Evolutionary conservation across 2,888 invertebrate species (phyloP).

Genomic region (Ormyrus nitidulus): DNA sequence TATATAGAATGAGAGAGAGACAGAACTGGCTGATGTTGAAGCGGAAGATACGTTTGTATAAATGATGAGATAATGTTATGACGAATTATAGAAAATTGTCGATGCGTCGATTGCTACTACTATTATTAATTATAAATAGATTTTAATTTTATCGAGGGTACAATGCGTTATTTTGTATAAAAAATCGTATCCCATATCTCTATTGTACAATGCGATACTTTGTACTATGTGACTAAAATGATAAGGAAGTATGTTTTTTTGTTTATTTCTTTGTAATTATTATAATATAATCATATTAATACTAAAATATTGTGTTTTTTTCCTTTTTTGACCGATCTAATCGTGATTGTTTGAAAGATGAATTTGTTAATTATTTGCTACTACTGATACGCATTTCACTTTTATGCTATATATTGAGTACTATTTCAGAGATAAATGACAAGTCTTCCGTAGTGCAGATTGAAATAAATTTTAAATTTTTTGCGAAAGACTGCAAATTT

Average conservation of each 20-base stretch:
- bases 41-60: slow-evolving; percentile 19
- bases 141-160: slow-evolving; percentile 54
- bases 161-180: slow-evolving; percentile 50
- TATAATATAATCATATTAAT: slow-evolving; percentile 37
- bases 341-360: slow-evolving; percentile 40
- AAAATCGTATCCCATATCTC: slow-evolving; percentile 53
- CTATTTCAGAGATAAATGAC: slow-evolving; percentile 44
- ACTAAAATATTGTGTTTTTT: slow-evolving; percentile 25
- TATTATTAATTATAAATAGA: slow-evolving; percentile 21
- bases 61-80: slow-evolving; percentile 9
- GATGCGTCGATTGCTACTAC: slow-evolving; percentile 30
- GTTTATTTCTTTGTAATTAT: slow-evolving; percentile 51
- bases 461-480: slow-evolving; percentile 51
- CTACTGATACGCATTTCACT: slow-evolving; percentile 23
- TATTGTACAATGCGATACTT: slow-evolving; percentile 50
- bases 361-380: slow-evolving; percentile 32
- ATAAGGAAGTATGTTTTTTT: slow-evolving; percentile 50
- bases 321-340: slow-evolving; percentile 53
- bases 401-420: slow-evolving; percentile 34
- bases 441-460: slow-evolving; percentile 55
- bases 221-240: slow-evolving; percentile 37
- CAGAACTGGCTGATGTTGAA: no score
- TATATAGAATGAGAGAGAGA: slow-evolving; percentile 7
- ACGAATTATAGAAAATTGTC: slow-evolving; percentile 12
- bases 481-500: slow-evolving; percentile 55